Base-by-base conservation (phyloP, 2,888 invertebrate species). In the Anodontia alba region DNA sequence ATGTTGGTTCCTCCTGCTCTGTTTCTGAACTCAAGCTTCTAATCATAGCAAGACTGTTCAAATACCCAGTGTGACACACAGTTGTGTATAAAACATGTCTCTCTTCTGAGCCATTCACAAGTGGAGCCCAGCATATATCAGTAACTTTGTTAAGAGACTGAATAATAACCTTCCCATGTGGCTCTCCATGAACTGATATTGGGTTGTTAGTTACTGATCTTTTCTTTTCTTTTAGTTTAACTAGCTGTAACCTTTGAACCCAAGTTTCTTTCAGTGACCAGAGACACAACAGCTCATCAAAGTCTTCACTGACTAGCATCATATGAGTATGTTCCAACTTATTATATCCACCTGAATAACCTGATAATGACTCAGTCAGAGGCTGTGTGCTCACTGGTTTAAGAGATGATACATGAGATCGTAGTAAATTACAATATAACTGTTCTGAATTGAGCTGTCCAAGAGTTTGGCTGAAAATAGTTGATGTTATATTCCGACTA, bases 11-110 rank as follows among this genome's bases (percentile, higher is more conserved):
- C 5, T 69, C 76, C 36, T 77, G 76, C 12, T 62, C 62, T 33
- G 10, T 26, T 17, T 62, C 62, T 1, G 62, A 62, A 20, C 33
- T 62, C 17, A 62, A 33, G 17, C 62, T 62, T 62, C 62, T 62
- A 17, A 62, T 33, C 62, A 62, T 62, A 1, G 91, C 93, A 10
- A 90, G 71, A 81, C 92, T 92, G 68, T 87, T 78, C 8, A 75
- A 75, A 66, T 88, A 84, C 2, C 91, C 91, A 23, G 90, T 88
- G 62, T 90, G 88, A 73, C 89, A 91, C 66, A 91, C 90, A 2
- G 91, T 90, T 20, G 92, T 92, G 76, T 91, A 92, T 68, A 93
- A 73, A 7, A 92, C 76, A 73, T 86, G 84, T 29, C 83, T 81
- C 29, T 84, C 80, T 38, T 49, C 67, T 15, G 78, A 68, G 42